Conservation (phyloP, 2,113 vertebrate genomes). For the Trichechus manatus region DNA sequence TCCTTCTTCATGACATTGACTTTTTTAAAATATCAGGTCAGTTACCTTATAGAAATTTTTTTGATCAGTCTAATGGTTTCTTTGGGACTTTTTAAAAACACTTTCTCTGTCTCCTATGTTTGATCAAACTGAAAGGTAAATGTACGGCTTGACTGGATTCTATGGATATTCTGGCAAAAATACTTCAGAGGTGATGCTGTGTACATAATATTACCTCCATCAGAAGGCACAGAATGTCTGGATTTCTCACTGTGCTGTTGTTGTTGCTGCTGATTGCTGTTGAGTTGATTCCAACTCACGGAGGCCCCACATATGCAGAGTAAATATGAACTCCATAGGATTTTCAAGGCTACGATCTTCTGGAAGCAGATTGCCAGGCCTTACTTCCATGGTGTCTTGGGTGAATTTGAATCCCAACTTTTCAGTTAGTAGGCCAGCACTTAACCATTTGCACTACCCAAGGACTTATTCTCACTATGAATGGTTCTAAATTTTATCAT, state of each 20-base stretch:
- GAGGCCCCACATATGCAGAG: background rate
- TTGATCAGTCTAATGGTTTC: background rate
- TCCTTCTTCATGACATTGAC: background rate
- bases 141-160: background rate
- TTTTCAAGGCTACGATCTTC: background rate
- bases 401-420: background rate
- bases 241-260: background rate
- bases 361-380: background rate
- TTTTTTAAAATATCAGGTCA: background rate
- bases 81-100: background rate
- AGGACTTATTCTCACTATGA: background rate
- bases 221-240: background rate
- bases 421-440: background rate
- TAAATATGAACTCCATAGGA: background rate
- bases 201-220: fast-evolving
- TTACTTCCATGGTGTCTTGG: background rate
- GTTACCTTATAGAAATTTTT: background rate
- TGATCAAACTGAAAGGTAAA: background rate
- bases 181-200: background rate
- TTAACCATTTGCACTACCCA: background rate
- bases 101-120: background rate
- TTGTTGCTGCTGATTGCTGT: background rate
- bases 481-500: background rate
- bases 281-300: background rate
- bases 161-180: background rate